Conservation (phyloP, 2,888 invertebrate species). For the Caenorhabditis auriculariae region DNA sequence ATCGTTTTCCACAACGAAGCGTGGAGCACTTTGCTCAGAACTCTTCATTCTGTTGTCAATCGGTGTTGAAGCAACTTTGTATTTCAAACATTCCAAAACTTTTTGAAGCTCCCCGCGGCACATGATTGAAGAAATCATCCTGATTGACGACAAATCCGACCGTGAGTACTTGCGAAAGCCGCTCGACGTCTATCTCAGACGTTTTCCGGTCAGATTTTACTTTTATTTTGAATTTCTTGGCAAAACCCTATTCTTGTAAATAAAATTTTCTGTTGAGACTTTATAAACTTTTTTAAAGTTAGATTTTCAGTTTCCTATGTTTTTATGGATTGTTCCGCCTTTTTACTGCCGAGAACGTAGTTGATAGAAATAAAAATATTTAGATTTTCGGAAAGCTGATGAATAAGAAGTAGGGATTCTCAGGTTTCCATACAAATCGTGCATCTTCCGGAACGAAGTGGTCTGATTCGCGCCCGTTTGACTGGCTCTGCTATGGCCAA, state of each 20-base stretch:
- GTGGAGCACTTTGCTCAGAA: constrained; percentile 88
- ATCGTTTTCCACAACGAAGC: constrained; percentile 99
- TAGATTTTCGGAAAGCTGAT: too few species aligned
- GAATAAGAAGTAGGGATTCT: too few species aligned
- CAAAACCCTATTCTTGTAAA: background rate
- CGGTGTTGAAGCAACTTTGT: constrained; percentile 33
- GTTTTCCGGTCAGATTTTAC: constrained; percentile 40
- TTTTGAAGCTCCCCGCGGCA: constrained; percentile 46
- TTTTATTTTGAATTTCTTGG: too few species aligned
- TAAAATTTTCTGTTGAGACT: too few species aligned
- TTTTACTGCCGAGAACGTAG: too few species aligned
- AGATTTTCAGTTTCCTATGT: too few species aligned
- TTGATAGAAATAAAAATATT: too few species aligned
- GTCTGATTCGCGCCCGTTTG: constrained; percentile 89
- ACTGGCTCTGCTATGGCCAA: constrained; percentile 87
- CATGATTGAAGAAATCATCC: constrained; percentile 60
- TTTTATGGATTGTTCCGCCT: too few species aligned
- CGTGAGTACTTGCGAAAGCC: constrained; percentile 58
- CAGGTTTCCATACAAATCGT: constrained; percentile 82
- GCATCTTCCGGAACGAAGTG: constrained; percentile 88
- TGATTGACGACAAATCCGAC: constrained; percentile 62
- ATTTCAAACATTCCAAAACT: background rate
- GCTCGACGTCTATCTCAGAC: constrained; percentile 54
- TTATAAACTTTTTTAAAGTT: too few species aligned
- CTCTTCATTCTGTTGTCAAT: constrained; percentile 63